Conservation (phyloP, 2,113 vertebrate genomes). For the Mionectes macconnelli region DNA sequence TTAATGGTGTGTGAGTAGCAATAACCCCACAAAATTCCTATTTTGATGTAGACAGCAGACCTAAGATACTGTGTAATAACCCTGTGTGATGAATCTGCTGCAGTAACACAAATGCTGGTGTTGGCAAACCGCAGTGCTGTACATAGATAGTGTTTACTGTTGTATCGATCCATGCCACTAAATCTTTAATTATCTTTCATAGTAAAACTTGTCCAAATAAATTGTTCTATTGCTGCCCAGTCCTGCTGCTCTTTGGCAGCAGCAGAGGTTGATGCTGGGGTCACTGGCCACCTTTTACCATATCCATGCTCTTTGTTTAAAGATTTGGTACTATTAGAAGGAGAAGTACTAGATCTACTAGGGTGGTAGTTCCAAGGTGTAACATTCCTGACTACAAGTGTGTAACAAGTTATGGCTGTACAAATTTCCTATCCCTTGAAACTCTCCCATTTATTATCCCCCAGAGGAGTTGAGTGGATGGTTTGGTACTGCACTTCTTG, state of each 20-base stretch:
- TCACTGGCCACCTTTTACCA: neutral
- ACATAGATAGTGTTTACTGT: neutral
- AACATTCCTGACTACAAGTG: neutral
- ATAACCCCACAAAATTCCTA: neutral
- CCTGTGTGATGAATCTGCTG: neutral
- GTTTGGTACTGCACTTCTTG: neutral
- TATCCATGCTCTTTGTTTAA: neutral
- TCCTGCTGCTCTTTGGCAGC: neutral
- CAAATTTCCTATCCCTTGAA: neutral
- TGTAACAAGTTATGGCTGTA: neutral
- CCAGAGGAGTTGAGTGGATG: neutral
- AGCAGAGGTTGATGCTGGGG: neutral
- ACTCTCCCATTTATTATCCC: neutral
- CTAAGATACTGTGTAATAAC: neutral
- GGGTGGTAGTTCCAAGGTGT: neutral
- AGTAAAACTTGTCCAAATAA: slow-evolving; percentile 45
- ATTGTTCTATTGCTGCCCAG: neutral
- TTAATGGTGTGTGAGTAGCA: neutral
- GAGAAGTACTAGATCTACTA: neutral
- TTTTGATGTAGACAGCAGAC: neutral
- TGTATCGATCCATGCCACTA: slow-evolving; percentile 12
- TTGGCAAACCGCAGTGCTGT: neutral
- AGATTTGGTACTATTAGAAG: neutral
- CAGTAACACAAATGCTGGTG: neutral
- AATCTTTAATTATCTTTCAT: slow-evolving; percentile 54